A percentile compares a stretch with the other conserved stretches of the same genome.
Conservation (phyloP, 1,140 invertebrate genomes). For the Uloborus diversus region DNA sequence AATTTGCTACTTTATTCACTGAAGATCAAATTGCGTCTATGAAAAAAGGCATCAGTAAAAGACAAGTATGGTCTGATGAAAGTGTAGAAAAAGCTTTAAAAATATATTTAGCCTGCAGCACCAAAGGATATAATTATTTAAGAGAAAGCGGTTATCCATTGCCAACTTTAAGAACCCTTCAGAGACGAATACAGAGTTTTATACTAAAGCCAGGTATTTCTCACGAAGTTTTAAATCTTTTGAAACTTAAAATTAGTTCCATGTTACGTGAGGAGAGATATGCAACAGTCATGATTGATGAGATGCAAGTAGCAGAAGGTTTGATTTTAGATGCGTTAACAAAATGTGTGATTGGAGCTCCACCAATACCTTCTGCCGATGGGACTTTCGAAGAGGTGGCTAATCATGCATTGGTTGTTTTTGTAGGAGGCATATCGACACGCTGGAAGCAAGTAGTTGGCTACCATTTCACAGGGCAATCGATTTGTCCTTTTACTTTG, state of each 20-base stretch:
- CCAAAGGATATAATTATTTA: constrained; percentile 9
- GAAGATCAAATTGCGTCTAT: not conserved
- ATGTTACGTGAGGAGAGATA: not conserved
- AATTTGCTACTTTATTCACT: not conserved
- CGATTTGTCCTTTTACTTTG: too few relatives aligned
- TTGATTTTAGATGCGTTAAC: not conserved
- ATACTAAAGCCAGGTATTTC: not conserved
- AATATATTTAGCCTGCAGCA: not conserved
- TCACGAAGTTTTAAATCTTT: too few relatives aligned
- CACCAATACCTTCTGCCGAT: too few relatives aligned
- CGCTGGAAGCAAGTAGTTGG: too few relatives aligned
- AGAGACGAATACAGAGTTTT: constrained; percentile 3
- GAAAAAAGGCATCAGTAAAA: not conserved
- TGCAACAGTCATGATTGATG: not conserved
- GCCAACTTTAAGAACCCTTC: not conserved
- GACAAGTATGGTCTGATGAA: constrained; percentile 11
- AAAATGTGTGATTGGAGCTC: constrained; percentile 10
- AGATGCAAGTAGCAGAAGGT: constrained; percentile 7
- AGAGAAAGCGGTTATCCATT: not conserved
- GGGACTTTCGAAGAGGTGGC: constrained; percentile 13
- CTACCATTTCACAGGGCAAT: too few relatives aligned
- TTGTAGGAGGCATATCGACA: too few relatives aligned
- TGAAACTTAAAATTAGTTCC: not conserved
- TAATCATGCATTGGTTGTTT: constrained; percentile 10
- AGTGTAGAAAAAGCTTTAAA: constrained; percentile 2